Percentiles rank a stretch among this genome's conserved stretches.
Conservation (phyloP, 2,113 vertebrate species). For the Cyanoramphus novaezelandiae region DNA sequence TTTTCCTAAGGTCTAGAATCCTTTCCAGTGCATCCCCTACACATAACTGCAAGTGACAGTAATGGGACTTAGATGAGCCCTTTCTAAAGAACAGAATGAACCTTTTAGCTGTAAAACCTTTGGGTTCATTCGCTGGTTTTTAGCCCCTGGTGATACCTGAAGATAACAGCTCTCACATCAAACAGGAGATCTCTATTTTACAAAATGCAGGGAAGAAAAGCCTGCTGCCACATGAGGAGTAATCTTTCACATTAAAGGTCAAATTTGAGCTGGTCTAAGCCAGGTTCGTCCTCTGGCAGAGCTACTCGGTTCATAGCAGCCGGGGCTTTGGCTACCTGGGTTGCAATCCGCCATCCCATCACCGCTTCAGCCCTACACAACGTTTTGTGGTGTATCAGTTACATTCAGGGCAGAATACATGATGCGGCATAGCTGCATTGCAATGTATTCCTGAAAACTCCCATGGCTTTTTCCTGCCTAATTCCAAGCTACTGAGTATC, state of each 20-base stretch:
- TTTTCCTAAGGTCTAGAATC: background rate
- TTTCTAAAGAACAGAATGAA: background rate
- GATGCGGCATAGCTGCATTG: accelerated
- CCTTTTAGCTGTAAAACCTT: background rate
- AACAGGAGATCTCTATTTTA: background rate
- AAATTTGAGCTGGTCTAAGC: too few species aligned
- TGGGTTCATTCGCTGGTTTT: background rate
- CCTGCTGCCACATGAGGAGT: background rate
- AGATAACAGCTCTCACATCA: background rate
- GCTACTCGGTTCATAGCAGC: background rate
- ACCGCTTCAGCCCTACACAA: background rate
- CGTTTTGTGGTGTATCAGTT: accelerated
- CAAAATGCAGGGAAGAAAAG: background rate
- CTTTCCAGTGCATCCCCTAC: background rate
- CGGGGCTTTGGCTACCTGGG: background rate
- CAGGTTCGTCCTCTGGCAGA: background rate
- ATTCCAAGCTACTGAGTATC: background rate
- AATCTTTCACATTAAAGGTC: background rate
- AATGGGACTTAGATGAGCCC: background rate
- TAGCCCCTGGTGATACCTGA: background rate
- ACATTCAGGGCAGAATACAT: background rate
- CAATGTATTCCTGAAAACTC: background rate
- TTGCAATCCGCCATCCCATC: background rate
- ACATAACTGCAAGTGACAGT: background rate
- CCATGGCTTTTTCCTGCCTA: background rate